Base-by-base conservation (phyloP, 2,797 vertebrate genomes). In the Sebastes trivittatus region DNA sequence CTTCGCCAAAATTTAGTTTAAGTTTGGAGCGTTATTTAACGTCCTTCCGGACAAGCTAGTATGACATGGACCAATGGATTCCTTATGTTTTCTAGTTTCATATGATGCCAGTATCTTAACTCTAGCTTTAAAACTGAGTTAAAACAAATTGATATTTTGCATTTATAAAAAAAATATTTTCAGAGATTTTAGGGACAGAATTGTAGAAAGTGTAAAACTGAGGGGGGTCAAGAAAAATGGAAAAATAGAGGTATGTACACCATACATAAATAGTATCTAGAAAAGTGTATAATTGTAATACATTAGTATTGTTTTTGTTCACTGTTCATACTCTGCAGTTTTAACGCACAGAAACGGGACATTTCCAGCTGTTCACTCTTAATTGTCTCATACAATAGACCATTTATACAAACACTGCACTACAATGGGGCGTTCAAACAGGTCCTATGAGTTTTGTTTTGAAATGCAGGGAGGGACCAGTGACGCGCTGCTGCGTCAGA, bases 341-440 rank as follows among this genome's bases (percentile, higher is more conserved):
- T 46, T 4, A 27, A 13, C 55, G 10, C n/a, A 18, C 23, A 7
- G 55, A 81, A 77, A 70, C 77, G 0, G 8, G 69, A 76, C 27
- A 11, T 76, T 88, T 90, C 85, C 71, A 83, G 79, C n/a, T 68
- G 59, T 59, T 75, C 14, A 66, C 30, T 1, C 7, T 0, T 25
- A 7, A 42, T 27, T 20, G 36, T 67, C 3, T 22, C 66, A 7
- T 7, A 84, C 78, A 91, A 74, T 73, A 22, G 5, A 2, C 3
- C 14, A 2, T 71, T 60, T 10, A 4, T 6, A 36, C 42, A 64
- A 67, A 71, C 60, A 52, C 3, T 18, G 23, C 63, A 20, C 8
- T 8, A n/a, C 46, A 49, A 13, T 49, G 18, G 46, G 46, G 18
- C 16, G 46, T 49, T 13, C 8, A 22, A 18, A 68, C 56, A 3